phyloP scores from a whole-genome alignment of 2,797 vertebrate species.

The Cyclura pinguis region DNA sequence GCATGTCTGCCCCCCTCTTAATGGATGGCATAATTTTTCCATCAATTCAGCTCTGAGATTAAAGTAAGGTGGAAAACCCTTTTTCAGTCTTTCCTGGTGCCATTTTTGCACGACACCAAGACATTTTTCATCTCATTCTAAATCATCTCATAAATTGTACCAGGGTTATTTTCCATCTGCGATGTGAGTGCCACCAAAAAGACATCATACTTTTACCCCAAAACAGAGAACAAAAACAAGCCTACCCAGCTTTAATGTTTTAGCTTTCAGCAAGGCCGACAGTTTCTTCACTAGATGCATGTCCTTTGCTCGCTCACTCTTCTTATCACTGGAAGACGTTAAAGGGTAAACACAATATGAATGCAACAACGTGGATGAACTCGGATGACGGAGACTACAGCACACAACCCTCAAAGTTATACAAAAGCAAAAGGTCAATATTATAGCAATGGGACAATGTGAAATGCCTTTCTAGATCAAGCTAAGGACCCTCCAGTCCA shows the following conservation, averaged over 20 bases:
- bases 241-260: slow-evolving; percentile 75
- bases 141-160: background rate
- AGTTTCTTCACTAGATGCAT: slow-evolving; percentile 94
- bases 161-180: background rate
- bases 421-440: background rate
- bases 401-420: background rate
- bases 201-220: background rate
- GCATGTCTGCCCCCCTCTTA: background rate
- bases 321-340: slow-evolving; percentile 89
- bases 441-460: background rate
- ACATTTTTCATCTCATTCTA: background rate
- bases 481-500: no score
- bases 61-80: background rate
- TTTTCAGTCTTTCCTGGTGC: background rate
- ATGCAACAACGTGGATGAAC: background rate
- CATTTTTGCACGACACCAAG: background rate
- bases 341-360: slow-evolving; percentile 35
- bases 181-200: background rate
- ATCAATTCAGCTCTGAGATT: background rate
- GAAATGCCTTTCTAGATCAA: background rate
- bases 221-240: slow-evolving; percentile 20
- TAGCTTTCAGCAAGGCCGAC: slow-evolving; percentile 83
- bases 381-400: background rate
- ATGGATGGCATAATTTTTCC: background rate
- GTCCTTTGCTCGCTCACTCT: slow-evolving; percentile 96